These are phyloP conservation scores for Rhynchonycteris naso DNA, from an alignment of 2,797 vertebrate species.

Conservation along the genomic window DNA sequence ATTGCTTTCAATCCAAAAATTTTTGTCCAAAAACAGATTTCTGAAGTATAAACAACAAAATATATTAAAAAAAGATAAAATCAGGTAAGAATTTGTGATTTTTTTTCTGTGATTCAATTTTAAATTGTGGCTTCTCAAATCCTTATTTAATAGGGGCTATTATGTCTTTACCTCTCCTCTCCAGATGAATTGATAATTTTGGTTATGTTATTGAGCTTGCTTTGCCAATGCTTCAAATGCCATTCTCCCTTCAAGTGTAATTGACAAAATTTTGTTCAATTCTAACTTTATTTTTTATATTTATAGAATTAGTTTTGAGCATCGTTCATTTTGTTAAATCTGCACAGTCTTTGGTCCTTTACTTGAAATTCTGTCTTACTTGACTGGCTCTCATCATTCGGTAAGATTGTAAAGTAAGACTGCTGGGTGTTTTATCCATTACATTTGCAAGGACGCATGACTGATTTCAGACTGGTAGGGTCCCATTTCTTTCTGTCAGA, in stretches of 20 bases:
- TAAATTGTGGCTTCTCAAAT: neutral
- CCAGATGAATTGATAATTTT: neutral
- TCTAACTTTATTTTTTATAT: conserved; percentile 1
- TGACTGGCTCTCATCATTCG: neutral
- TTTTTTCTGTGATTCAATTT: neutral
- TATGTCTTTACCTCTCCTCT: neutral
- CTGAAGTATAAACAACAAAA: neutral
- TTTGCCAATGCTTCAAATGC: neutral
- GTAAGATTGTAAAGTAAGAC: neutral
- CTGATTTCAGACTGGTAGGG: neutral
- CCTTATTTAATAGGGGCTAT: neutral
- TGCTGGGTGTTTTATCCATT: neutral
- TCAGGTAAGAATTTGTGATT: neutral
- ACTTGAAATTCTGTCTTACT: neutral
- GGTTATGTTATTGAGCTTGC: neutral
- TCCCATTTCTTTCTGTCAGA: neutral
- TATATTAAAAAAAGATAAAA: neutral
- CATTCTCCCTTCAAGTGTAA: neutral
- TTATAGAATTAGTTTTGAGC: neutral
- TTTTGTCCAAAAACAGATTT: neutral
- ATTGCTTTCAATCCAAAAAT: neutral
- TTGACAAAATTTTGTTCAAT: neutral
- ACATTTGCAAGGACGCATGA: neutral
- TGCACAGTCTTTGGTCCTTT: neutral
- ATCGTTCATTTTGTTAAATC: neutral